Percentiles rank a stretch among this genome's conserved stretches.
These are phyloP conservation scores for Xylota sylvarum DNA, from an alignment of 2,888 invertebrate genomes.

Conservation along the genomic window DNA sequence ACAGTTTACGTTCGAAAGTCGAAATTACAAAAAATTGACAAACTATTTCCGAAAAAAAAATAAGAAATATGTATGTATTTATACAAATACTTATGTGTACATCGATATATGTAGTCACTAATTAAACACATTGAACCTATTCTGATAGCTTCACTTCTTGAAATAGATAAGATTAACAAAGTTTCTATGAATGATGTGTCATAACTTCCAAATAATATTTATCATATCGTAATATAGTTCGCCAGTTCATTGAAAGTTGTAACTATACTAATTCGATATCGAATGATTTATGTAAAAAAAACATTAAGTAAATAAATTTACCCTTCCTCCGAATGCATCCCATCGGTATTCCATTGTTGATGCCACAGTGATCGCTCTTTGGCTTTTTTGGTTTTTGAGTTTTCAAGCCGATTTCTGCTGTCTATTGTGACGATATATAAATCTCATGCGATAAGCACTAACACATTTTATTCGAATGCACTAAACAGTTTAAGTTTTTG, in stretches of 20 bases:
- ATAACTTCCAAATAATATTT: constrained; percentile 27
- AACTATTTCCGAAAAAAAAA: neutral
- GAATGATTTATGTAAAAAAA: constrained; percentile 21
- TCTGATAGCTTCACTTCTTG: constrained; percentile 3
- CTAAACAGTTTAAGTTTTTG: neutral
- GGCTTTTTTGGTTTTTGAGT: neutral
- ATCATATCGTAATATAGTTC: constrained; percentile 7
- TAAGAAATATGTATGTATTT: neutral
- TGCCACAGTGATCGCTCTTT: neutral
- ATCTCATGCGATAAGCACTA: neutral
- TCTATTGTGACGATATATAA: neutral
- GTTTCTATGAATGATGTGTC: constrained; percentile 33
- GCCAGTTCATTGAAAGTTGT: constrained; percentile 36
- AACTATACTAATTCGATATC: neutral
- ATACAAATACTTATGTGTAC: neutral
- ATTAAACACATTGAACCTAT: constrained; percentile 1
- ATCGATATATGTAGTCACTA: neutral
- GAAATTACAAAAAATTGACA: constrained; percentile 5
- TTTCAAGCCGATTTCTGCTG: neutral
- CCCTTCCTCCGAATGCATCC: constrained; percentile 61
- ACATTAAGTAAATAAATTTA: constrained; percentile 26
- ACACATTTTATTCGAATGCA: neutral
- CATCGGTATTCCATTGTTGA: constrained; percentile 63
- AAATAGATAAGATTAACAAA: constrained; percentile 51
- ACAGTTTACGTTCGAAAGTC: neutral